Percentiles rank a stretch among this genome's conserved stretches.
These are phyloP conservation scores for Liasis olivaceus DNA, from an alignment of 2,797 vertebrate genomes.

Conservation along the genomic window DNA sequence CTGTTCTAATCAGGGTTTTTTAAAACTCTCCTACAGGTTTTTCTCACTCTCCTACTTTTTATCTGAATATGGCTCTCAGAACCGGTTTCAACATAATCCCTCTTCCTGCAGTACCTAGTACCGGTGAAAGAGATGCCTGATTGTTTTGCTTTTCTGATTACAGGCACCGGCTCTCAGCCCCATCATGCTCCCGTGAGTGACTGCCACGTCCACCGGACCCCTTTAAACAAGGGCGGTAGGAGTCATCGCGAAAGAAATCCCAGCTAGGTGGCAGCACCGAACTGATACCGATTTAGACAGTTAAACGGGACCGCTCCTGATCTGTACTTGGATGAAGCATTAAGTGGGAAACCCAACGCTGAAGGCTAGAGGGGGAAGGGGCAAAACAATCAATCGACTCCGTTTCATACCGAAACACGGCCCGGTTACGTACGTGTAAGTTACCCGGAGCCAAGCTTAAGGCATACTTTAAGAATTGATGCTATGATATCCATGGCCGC, in stretches of 20 bases:
- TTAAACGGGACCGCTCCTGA: neutral
- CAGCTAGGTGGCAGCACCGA: neutral
- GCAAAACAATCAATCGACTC: too few relatives aligned
- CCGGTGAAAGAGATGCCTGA: neutral
- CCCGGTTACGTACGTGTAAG: too few relatives aligned
- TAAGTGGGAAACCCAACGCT: too few relatives aligned
- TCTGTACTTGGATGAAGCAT: neutral
- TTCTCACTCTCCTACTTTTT: neutral
- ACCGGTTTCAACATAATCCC: neutral
- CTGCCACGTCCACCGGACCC: neutral
- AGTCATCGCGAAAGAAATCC: neutral
- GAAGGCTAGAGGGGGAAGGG: too few relatives aligned
- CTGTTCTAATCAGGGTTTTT: neutral
- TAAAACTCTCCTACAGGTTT: too few relatives aligned
- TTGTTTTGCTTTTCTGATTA: neutral
- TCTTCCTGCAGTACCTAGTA: neutral
- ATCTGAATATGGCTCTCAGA: neutral
- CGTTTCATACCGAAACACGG: too few relatives aligned
- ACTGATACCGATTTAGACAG: neutral
- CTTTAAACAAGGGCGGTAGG: neutral
- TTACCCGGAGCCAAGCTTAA: too few relatives aligned
- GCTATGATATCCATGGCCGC: neutral
- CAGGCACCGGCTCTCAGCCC: neutral
- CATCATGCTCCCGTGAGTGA: rapidly evolving
- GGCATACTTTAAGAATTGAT: too few relatives aligned